Conservation (phyloP, 1,140 invertebrate species). For the Drosophila micromelanica region DNA sequence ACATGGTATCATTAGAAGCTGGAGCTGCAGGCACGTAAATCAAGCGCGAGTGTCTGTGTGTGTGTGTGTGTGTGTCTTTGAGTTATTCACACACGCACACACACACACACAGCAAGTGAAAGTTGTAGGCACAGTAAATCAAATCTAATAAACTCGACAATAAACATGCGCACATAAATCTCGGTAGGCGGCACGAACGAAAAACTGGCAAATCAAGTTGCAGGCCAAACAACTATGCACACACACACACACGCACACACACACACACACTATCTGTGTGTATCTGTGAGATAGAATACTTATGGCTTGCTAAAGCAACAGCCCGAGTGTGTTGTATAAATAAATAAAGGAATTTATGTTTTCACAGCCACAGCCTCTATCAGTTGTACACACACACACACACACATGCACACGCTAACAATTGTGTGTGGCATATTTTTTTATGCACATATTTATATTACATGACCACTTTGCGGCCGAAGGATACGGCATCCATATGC, state of each 20-base stretch:
- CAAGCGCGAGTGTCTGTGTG: background rate
- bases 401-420: too few relatives aligned
- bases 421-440: conserved; percentile 42
- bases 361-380: conserved; percentile 30
- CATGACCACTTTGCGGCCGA: conserved; percentile 51
- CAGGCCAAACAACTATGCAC: conserved; percentile 41
- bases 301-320: conserved; percentile 44
- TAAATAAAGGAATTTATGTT: conserved; percentile 77
- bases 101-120: conserved; percentile 23
- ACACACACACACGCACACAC: too few relatives aligned
- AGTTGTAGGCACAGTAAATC: conserved; percentile 69
- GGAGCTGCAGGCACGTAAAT: conserved; percentile 29
- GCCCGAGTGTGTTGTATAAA: conserved; percentile 62
- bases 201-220: conserved; percentile 61
- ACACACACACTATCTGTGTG: too few relatives aligned
- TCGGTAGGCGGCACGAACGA: conserved; percentile 48
- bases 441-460: conserved; percentile 75
- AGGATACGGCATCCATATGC: conserved; percentile 15
- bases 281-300: conserved; percentile 48
- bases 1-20: conserved; percentile 57
- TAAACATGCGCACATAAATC: conserved; percentile 78
- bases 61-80: conserved; percentile 40
- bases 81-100: conserved; percentile 17
- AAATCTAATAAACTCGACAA: conserved; percentile 82
- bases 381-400: conserved; percentile 11